Percentiles rank a stretch among this genome's conserved stretches.
These are phyloP conservation scores for Tenthredo amoena DNA, from an alignment of 2,888 invertebrate species.

Conservation along the genomic window DNA sequence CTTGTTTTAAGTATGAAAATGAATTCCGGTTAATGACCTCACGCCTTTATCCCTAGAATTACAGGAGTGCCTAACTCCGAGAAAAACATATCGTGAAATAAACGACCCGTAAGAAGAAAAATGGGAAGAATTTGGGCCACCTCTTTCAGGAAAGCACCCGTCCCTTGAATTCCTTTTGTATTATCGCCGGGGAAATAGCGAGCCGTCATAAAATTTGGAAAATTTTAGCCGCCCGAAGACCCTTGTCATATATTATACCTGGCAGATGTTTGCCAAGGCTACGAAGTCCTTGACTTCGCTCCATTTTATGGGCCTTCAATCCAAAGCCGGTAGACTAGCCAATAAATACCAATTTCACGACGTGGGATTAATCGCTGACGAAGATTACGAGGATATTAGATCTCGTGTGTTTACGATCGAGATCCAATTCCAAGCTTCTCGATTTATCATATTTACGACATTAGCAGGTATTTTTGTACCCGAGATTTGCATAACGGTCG, in stretches of 20 bases:
- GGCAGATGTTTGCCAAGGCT: neutral
- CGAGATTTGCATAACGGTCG: neutral
- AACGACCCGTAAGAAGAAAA: neutral
- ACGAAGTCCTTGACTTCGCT: neutral
- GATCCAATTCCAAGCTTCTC: neutral
- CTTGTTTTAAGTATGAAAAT: neutral
- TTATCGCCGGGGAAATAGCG: slow-evolving; percentile 8
- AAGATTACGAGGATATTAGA: neutral
- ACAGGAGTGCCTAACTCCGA: neutral
- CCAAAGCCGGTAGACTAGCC: neutral
- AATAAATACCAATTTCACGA: neutral
- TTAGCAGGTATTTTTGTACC: neutral
- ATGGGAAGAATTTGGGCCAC: neutral
- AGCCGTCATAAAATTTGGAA: slow-evolving; percentile 3
- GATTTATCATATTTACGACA: neutral
- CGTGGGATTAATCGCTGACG: neutral
- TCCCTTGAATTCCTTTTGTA: slow-evolving; percentile 4
- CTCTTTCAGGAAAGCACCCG: neutral
- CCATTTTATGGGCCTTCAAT: slow-evolving; percentile 2
- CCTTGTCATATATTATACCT: neutral
- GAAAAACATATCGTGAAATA: neutral
- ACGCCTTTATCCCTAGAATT: neutral
- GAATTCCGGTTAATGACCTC: no score
- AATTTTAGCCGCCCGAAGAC: neutral
- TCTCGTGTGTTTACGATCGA: neutral